Evolutionary conservation across 2,797 vertebrate genomes (phyloP).

Genomic region (Channa striata): DNA sequence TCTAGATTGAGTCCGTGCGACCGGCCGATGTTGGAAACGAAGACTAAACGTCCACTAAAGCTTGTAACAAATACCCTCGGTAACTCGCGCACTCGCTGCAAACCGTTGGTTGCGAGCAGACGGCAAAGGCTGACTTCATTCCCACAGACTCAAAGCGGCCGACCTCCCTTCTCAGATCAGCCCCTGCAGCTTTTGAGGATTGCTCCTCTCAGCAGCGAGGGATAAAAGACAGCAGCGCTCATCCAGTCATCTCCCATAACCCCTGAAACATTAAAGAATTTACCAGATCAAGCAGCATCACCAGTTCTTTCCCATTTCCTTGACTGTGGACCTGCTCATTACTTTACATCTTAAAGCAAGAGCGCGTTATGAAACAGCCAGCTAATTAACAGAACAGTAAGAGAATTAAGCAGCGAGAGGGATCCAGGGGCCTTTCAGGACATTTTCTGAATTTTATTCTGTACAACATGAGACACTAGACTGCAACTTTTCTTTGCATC

Average conservation of each 20-base stretch:
- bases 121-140: conserved; percentile 43
- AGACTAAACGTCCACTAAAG: conserved; percentile 27
- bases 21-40: conserved; percentile 28
- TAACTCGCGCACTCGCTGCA: conserved; percentile 11
- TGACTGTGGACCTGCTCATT: conserved; percentile 29
- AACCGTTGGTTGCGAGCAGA: conserved; percentile 48
- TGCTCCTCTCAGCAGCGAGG: not conserved
- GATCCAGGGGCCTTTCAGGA: not conserved
- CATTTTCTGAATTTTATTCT: not conserved
- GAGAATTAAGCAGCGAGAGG: not conserved
- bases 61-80: conserved; percentile 15
- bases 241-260: conserved; percentile 19
- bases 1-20: conserved; percentile 11
- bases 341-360: not conserved
- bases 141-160: not conserved
- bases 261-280: conserved; percentile 5
- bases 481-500: not conserved
- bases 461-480: not conserved
- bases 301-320: not conserved
- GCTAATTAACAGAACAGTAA: not conserved
- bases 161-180: conserved; percentile 1
- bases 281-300: conserved; percentile 21
- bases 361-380: not conserved
- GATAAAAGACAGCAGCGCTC: conserved; percentile 8
- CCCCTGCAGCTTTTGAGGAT: not conserved